These are phyloP conservation scores for Tinea trinotella DNA, from an alignment of 2,888 invertebrate species.

Conservation along the genomic window DNA sequence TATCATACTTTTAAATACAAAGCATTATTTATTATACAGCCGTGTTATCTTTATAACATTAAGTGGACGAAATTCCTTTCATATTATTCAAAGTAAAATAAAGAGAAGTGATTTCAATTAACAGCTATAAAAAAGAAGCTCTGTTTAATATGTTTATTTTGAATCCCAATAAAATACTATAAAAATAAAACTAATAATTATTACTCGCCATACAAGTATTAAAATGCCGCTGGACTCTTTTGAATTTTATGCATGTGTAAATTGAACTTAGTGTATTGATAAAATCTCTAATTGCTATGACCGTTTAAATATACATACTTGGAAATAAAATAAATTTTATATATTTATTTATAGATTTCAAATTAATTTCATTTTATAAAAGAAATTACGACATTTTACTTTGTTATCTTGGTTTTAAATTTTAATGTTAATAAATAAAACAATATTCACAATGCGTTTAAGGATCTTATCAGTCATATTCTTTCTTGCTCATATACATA, in stretches of 20 bases:
- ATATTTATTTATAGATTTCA: too few relatives aligned
- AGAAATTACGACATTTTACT: too few relatives aligned
- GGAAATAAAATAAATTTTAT: too few relatives aligned
- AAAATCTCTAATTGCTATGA: slow-evolving; percentile 1
- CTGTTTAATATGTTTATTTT: slow-evolving; percentile 26
- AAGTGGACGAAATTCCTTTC: slow-evolving; percentile 14
- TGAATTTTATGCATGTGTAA: slow-evolving; percentile 12
- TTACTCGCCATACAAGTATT: background rate
- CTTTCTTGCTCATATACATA: too few relatives aligned
- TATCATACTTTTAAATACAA: slow-evolving; percentile 12
- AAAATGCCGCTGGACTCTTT: background rate
- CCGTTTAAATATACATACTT: too few relatives aligned
- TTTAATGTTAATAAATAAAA: too few relatives aligned
- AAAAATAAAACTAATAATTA: slow-evolving; percentile 25
- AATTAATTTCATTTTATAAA: too few relatives aligned
- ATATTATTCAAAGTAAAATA: slow-evolving; percentile 17
- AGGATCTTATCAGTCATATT: too few relatives aligned
- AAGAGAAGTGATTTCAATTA: slow-evolving; percentile 24
- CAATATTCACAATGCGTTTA: too few relatives aligned
- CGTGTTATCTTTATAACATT: slow-evolving; percentile 6
- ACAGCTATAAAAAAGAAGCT: slow-evolving; percentile 29
- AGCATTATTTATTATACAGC: slow-evolving; percentile 3
- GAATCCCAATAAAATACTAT: slow-evolving; percentile 24
- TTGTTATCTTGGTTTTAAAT: too few relatives aligned
- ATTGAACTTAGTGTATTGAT: slow-evolving; percentile 4